Evolutionary conservation across 1,140 invertebrate genomes (phyloP), one percentile per base, ranked within the genome.

Genomic region (Melitaea cinxia): DNA sequence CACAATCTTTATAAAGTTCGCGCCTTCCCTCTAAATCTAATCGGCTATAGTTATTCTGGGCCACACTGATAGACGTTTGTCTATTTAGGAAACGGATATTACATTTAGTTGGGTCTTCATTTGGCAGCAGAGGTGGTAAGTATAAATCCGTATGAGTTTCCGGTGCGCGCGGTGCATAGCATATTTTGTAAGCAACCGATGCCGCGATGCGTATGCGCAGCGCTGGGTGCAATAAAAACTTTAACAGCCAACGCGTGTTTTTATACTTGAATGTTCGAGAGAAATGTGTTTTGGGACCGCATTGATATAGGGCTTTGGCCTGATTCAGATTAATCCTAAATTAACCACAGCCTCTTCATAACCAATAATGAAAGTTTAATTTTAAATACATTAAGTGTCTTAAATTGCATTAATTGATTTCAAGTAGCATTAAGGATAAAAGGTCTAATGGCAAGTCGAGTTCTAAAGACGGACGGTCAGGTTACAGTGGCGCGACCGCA

Each of bases 41-140:
- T 85, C 81, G 79, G 72, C 77, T 67, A 84, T 88, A 88, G 81
- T 87, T 89, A 88, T 89, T 88, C 85, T 70, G 77, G 78, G 84
- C 87, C 83, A 79, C 84, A 79, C 75, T 80, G 82, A 84, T 89
- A 88, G 83, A 87, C 87, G 87, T 88, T 89, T 88, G 87, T 89
- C 87, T 89, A 89, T 89, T 89, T 89, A 89, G 87, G 87, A 89
- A 89, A 85, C 85, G 87, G 87, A 89, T 89, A 89, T 89, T 88
- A 89, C 87, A 88, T 89, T 89, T 89, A 87, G 87, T 85, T 82
- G 81, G 77, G 82, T 80, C 85, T 88, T 85, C 87, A 88, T 89
- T 89, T 89, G 87, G 87, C 87, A 81, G 86, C 82, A 82, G 81
- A 88, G 87, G 85, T 87, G 79, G 79, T 82, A 80, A 83, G 83